Percentiles rank a stretch among this genome's conserved stretches.
Conservation (phyloP, 23 tunicate species). For the Ascidia mentula region DNA sequence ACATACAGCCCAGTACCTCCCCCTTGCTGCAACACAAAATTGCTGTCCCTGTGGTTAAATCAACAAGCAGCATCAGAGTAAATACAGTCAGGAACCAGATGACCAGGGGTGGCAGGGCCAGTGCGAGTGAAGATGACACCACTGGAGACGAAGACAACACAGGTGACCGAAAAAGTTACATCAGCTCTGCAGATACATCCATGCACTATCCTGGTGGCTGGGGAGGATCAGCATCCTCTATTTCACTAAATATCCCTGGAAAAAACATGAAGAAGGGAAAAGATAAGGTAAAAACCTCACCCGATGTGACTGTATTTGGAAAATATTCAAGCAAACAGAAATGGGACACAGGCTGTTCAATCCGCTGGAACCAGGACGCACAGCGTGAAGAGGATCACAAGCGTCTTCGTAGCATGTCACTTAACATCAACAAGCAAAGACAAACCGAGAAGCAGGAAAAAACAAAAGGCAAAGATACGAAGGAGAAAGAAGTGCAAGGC, state of each 20-base stretch:
- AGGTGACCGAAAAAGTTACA: neutral
- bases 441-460: slow-evolving; percentile 50
- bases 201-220: neutral
- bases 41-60: neutral
- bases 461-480: slow-evolving; percentile 52
- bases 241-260: neutral
- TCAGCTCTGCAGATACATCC: neutral
- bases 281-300: slow-evolving; percentile 40
- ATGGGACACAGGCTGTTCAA: slow-evolving; percentile 68
- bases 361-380: slow-evolving; percentile 87
- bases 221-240: neutral
- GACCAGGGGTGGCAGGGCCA: neutral
- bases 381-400: slow-evolving; percentile 90
- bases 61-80: neutral
- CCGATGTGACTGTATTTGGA: slow-evolving; percentile 56
- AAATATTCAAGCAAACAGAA: slow-evolving; percentile 71
- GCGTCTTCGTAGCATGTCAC: slow-evolving; percentile 48
- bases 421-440: slow-evolving; percentile 48
- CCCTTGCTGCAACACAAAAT: neutral
- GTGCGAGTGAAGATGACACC: slow-evolving; percentile 49
- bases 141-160: slow-evolving; percentile 57
- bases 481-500: slow-evolving; percentile 75
- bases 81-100: neutral
- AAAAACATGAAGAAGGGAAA: slow-evolving; percentile 22
- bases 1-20: slow-evolving; percentile 19